Evolutionary conservation across 2,113 vertebrate genomes (phyloP).

Genomic region (Puntigrus tetrazona): DNA sequence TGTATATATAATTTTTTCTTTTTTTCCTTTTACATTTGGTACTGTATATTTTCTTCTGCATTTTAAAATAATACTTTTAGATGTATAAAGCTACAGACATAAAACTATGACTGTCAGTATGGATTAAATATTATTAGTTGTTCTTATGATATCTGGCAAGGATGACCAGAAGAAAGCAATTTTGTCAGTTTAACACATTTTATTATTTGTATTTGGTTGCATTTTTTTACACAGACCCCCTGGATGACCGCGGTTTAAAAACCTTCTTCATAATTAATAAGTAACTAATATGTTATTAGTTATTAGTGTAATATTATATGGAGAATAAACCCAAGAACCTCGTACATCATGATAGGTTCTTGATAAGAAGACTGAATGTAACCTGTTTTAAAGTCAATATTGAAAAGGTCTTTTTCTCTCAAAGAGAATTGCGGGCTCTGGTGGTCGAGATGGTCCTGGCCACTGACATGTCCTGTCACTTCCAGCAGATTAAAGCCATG

Average conservation of each 20-base stretch:
- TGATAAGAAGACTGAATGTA: neutral
- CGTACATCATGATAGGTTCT: neutral
- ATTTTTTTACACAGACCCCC: neutral
- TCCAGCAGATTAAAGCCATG: conserved; percentile 95
- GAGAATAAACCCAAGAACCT: neutral
- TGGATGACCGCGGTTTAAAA: neutral
- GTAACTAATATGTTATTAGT: neutral
- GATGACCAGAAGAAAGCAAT: neutral
- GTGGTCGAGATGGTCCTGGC: conserved; percentile 97
- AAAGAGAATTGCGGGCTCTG: conserved; percentile 89
- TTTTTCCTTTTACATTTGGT: no score
- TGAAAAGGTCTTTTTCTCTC: neutral
- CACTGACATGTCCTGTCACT: conserved; percentile 97
- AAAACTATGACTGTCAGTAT: neutral
- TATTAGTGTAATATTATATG: no score
- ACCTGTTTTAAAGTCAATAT: neutral
- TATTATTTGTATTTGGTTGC: no score
- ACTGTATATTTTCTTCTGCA: neutral
- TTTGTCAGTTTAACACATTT: neutral
- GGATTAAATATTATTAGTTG: neutral
- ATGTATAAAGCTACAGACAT: neutral
- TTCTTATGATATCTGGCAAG: neutral
- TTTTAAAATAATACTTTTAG: neutral
- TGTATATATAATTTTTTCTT: no score
- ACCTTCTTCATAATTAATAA: neutral